Evolutionary conservation across 37 sponge, comb jelly and placozoan genomes (phyloP).

Genomic region (Chondrilla cf. caribensis): DNA sequence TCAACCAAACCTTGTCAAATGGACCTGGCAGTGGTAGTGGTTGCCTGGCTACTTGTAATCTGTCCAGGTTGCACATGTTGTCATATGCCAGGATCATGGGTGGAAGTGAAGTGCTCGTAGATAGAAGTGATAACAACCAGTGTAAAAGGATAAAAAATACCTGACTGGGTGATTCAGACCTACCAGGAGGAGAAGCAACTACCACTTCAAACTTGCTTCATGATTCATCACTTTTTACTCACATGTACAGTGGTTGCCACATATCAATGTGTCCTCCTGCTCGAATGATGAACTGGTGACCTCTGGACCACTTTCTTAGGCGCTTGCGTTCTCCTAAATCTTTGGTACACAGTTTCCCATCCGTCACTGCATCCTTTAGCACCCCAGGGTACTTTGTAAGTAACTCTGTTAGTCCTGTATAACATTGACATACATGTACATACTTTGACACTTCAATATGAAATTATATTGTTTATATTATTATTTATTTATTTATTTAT

Average conservation of each 20-base stretch:
- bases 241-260: slow-evolving; percentile 49
- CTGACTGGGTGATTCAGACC: slow-evolving; percentile 46
- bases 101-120: not conserved
- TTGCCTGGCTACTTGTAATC: not conserved
- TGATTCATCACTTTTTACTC: no score
- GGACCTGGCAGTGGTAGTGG: slow-evolving; percentile 30
- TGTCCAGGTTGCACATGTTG: slow-evolving; percentile 52
- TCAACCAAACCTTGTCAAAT: slow-evolving; percentile 13
- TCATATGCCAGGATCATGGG: slow-evolving; percentile 38
- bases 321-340: not conserved
- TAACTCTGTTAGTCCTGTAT: no score
- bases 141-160: slow-evolving; percentile 30
- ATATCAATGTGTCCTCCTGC: not conserved
- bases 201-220: no score
- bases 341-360: not conserved
- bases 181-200: no score
- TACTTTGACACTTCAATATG: no score
- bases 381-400: not conserved
- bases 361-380: not conserved
- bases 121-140: slow-evolving; percentile 4
- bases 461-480: no score
- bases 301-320: not conserved
- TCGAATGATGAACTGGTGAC: not conserved
- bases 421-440: no score
- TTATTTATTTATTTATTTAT: not conserved